Evolutionary conservation across 1,140 invertebrate species (phyloP), one percentile per base, ranked within the genome.

Genomic region (Drosophila lacertosa): DNA sequence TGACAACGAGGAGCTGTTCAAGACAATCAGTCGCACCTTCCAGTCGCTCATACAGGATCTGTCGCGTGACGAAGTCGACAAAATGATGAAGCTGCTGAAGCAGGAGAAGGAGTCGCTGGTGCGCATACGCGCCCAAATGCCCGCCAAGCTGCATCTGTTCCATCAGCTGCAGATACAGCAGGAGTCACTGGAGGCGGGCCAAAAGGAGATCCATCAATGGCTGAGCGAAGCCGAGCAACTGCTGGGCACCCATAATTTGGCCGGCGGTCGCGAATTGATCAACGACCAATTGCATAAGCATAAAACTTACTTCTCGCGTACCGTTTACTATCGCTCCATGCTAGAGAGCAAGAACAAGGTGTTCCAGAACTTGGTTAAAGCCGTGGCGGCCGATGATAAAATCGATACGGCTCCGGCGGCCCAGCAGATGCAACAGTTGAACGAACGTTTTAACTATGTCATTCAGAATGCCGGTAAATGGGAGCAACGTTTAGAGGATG

Each of bases 301-400:
- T 81, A 97, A 97, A 90, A 93, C 94, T 13, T 98, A 97, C 92
- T 98, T 98, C 90, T 95, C 96, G 0, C 94, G 97, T 62, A 96
- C 95, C 0, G 93, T 97, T 0, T 98, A 98, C 90, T 98, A 98
- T 91, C 96, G 96, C 88, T 97, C 97, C 0, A 97, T 98, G 95
- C 89, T 98, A 37, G 97, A 98, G 75, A 98, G 96, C 79, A 98
- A 98, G 91, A 98, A 98, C 91, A 98, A 98, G 92, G 95, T 98
- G n/a, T 95, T 97, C 91, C 94, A 95, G 68, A 97, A 95, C 79
- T 96, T 98, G n/a, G 92, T 96, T 0, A 95, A 96, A 78, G 94
- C 96, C 0, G 94, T 96, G 3, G 94, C 96, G 50, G 92, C 94
- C 59, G 94, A 95, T 69, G 94, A 95, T 60, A 95, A 94, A 69